Evolutionary conservation across 2,113 vertebrate genomes (phyloP).

Genomic region (Callaeas wilsoni): DNA sequence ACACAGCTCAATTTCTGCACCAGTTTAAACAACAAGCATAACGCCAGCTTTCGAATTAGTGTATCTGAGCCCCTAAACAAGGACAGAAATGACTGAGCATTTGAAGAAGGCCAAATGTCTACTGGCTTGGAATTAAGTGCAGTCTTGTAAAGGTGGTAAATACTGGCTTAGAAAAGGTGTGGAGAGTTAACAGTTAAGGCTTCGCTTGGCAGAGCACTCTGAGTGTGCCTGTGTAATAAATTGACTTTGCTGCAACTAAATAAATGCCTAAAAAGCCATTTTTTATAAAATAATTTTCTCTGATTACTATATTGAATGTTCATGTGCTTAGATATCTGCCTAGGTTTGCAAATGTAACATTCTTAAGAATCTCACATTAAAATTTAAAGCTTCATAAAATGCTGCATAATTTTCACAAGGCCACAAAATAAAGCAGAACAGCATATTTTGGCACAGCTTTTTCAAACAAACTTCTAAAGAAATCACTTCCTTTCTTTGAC

Average conservation of each 20-base stretch:
- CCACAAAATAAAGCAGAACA: not conserved
- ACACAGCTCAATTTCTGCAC: not conserved
- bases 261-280: not conserved
- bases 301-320: not conserved
- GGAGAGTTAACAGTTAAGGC: not conserved
- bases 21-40: not conserved
- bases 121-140: not conserved
- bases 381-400: slow-evolving; percentile 21
- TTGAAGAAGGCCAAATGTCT: not conserved
- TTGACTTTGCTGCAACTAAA: not conserved
- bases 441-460: not conserved
- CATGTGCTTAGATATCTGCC: not conserved
- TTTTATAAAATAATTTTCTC: not conserved
- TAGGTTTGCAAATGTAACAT: not conserved
- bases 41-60: not conserved
- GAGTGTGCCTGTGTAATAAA: not conserved
- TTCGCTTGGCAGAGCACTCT: not conserved
- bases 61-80: not conserved
- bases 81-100: not conserved
- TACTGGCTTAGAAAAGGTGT: not conserved
- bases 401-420: not conserved
- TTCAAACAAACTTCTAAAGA: not conserved
- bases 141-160: not conserved
- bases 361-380: not conserved
- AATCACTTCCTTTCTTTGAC: not conserved